Base-by-base conservation (phyloP, 2,888 invertebrate genomes). In the Hirtodrosophila trivittata region DNA sequence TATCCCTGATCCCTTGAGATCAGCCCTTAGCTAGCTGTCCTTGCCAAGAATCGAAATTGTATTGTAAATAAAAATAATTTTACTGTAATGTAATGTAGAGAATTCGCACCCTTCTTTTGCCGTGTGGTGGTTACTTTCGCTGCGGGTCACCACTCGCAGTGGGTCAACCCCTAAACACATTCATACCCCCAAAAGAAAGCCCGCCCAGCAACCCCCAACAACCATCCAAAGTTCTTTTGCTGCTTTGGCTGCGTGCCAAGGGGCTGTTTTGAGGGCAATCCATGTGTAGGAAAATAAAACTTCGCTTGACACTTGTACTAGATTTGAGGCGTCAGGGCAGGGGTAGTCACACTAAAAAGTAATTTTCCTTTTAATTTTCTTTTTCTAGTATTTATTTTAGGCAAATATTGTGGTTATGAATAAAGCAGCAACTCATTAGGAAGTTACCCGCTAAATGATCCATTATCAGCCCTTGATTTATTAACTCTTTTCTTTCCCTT, bases 221-320 rank as follows among this genome's bases (percentile, higher is more conserved):
- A 3, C 10, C 4, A 33, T 1, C 10, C 13, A 4, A 9, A 30
- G 35, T 10, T 28, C 43, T 35, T 50, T 28, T 14, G 26, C n/a
- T 41, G 4, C 39, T 57, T 71, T 72, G 80, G 80, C 68, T 72
- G 78, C 83, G 83, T 78, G 78, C 80, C 77, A 83, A 72, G 66
- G 60, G 54, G 57, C 62, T 73, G 73, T 81, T 77, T 63, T 66
- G 38, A 56, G 57, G 47, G 57, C 56, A 56, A 45, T 39, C 30
- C 47, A 55, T 66, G 50, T 59, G 43, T 7, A 28, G 5, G 46
- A 51, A 57, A 70, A 70, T 75, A 67, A 60, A 75, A 67, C 68
- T 74, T 68, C 38, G 57, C 63, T 74, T 73, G 75, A 68, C 66
- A 72, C 60, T 81, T 77, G 66, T 59, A 21, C 63, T 56, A 62